Percentiles rank a stretch among this genome's conserved stretches.
phyloP scores from a whole-genome alignment of 1,140 invertebrate species.

The Laupala kohalensis region DNA sequence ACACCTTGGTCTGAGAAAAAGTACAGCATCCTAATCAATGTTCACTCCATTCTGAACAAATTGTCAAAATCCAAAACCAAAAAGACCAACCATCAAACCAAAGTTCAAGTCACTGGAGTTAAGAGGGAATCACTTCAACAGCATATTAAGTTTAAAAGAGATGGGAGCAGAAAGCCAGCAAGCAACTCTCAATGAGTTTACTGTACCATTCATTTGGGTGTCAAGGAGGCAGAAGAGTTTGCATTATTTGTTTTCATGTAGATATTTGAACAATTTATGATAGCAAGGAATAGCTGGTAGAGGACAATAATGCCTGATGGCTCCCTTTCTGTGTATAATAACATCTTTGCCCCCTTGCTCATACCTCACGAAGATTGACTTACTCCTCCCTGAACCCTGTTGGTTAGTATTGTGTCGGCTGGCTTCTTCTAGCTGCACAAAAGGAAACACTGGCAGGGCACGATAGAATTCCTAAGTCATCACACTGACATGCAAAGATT shows the following conservation, averaged over 20 bases:
- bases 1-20: neutral
- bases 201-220: neutral
- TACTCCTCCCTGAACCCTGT: neutral
- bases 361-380: neutral
- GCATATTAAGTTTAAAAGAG: neutral
- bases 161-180: constrained; percentile 11
- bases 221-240: neutral
- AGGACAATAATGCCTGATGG: neutral
- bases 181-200: constrained; percentile 1
- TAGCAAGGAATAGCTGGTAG: neutral
- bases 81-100: no score
- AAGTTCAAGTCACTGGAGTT: neutral
- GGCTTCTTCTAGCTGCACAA: neutral
- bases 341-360: neutral
- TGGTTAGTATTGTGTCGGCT: neutral
- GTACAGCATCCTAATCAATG: neutral
- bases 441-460: constrained; percentile 3
- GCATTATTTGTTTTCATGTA: neutral
- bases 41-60: neutral
- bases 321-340: neutral
- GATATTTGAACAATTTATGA: neutral
- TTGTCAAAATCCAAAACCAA: neutral
- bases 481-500: constrained; percentile 17
- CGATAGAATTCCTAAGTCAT: constrained; percentile 8
- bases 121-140: neutral